A percentile compares a stretch with the other conserved stretches of the same genome.
phyloP scores from a whole-genome alignment of 2,113 vertebrate species.

The Sphyrna mokarran region DNA sequence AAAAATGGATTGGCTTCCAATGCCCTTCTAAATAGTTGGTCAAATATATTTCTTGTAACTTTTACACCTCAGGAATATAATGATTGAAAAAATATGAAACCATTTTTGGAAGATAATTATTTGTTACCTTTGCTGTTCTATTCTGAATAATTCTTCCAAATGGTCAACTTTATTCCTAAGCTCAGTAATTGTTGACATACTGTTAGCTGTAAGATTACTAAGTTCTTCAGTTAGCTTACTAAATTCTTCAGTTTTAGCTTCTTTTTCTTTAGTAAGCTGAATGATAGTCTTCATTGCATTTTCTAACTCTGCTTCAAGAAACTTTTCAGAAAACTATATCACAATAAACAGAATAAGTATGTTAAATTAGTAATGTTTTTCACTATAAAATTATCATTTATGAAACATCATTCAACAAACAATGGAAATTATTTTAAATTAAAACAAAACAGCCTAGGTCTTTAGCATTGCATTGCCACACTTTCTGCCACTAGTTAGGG shows the following conservation, averaged over 20 bases:
- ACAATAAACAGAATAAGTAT: slow-evolving; percentile 40
- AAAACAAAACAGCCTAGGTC: background rate
- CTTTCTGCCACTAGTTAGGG: background rate
- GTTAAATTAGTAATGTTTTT: background rate
- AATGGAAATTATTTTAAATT: background rate
- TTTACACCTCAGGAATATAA: background rate
- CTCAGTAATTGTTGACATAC: slow-evolving; percentile 55
- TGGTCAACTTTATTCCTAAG: slow-evolving; percentile 52
- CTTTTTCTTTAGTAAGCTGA: slow-evolving; percentile 63
- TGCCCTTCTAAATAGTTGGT: background rate
- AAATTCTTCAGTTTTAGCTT: slow-evolving; percentile 61
- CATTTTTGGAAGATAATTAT: background rate
- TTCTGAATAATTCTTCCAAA: slow-evolving; percentile 59
- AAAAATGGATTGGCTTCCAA: background rate
- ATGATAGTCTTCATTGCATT: slow-evolving; percentile 53
- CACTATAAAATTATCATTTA: background rate
- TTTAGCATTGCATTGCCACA: background rate
- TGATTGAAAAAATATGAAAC: background rate
- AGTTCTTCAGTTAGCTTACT: slow-evolving; percentile 61
- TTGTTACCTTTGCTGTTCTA: slow-evolving; percentile 67
- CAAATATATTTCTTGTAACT: background rate
- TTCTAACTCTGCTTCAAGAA: slow-evolving; percentile 58
- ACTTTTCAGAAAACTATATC: slow-evolving; percentile 56
- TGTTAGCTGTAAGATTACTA: slow-evolving; percentile 53
- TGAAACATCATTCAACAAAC: background rate